A percentile compares a stretch with the other conserved stretches of the same genome.
phyloP scores from a whole-genome alignment of 30 jellyfish, hydroid and myxozoan species.

The Euphysa ruthae region DNA sequence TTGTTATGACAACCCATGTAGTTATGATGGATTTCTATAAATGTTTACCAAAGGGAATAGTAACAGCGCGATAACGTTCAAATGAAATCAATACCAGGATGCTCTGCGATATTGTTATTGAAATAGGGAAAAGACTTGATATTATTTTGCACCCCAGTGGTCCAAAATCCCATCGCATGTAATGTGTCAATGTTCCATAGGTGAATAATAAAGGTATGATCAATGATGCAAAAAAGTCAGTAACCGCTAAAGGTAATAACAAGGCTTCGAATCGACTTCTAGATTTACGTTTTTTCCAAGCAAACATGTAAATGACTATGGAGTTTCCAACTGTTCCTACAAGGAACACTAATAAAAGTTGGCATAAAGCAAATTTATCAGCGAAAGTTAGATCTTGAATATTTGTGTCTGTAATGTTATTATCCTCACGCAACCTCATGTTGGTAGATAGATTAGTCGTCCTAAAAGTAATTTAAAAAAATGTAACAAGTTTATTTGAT shows the following conservation, averaged over 20 bases:
- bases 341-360: constrained; percentile 19
- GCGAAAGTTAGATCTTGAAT: too few species aligned
- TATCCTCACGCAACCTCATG: too few species aligned
- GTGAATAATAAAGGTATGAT: constrained; percentile 55
- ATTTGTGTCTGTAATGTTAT: too few species aligned
- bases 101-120: constrained; percentile 66
- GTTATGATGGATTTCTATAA: constrained; percentile 9
- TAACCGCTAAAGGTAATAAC: constrained; percentile 28
- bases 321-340: constrained; percentile 53
- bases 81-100: constrained; percentile 46
- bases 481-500: too few species aligned
- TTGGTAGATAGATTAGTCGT: too few species aligned
- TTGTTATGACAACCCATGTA: constrained; percentile 4
- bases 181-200: constrained; percentile 60
- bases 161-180: constrained; percentile 66
- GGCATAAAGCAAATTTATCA: constrained; percentile 31
- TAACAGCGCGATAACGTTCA: constrained; percentile 34
- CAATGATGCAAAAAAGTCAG: constrained; percentile 41
- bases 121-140: constrained; percentile 44
- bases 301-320: constrained; percentile 34
- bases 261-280: constrained; percentile 32
- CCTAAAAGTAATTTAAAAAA: too few species aligned
- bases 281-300: constrained; percentile 12
- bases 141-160: constrained; percentile 59
- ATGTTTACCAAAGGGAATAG: constrained; percentile 34